Evolutionary conservation across 1,140 invertebrate species (phyloP).

Genomic region (Drosophila grimshawi): DNA sequence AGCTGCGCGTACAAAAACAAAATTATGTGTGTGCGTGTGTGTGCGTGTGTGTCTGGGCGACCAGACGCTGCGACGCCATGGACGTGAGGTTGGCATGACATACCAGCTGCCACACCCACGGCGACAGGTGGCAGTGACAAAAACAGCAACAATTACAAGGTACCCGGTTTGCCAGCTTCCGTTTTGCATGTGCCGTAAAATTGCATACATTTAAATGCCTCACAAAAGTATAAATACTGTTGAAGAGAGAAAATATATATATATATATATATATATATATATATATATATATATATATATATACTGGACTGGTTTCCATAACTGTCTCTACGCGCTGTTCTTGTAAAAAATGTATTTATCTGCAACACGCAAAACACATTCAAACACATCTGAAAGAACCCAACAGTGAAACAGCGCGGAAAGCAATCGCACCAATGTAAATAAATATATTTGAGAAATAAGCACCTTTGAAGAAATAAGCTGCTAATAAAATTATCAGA

Average conservation of each 20-base stretch:
- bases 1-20: conserved; percentile 46
- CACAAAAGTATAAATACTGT: conserved; percentile 8
- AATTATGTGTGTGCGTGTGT: conserved; percentile 23
- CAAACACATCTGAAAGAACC: conserved; percentile 10
- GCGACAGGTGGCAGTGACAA: conserved; percentile 66
- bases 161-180: conserved; percentile 30
- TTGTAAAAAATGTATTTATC: conserved; percentile 57
- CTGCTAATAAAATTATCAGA: neutral
- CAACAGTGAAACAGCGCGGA: neutral
- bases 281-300: neutral
- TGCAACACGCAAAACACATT: conserved; percentile 54
- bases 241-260: neutral
- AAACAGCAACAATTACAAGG: conserved; percentile 21
- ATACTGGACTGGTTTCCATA: conserved; percentile 21
- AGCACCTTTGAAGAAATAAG: neutral
- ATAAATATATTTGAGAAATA: conserved; percentile 4
- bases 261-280: neutral
- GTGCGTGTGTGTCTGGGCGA: conserved; percentile 26
- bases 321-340: conserved; percentile 23
- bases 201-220: conserved; percentile 61
- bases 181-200: conserved; percentile 42
- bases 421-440: neutral
- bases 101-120: conserved; percentile 66
- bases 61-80: conserved; percentile 28
- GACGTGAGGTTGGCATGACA: conserved; percentile 47